Evolutionary conservation across 2,888 invertebrate species (phyloP).

Genomic region (Dryomyza anilis): DNA sequence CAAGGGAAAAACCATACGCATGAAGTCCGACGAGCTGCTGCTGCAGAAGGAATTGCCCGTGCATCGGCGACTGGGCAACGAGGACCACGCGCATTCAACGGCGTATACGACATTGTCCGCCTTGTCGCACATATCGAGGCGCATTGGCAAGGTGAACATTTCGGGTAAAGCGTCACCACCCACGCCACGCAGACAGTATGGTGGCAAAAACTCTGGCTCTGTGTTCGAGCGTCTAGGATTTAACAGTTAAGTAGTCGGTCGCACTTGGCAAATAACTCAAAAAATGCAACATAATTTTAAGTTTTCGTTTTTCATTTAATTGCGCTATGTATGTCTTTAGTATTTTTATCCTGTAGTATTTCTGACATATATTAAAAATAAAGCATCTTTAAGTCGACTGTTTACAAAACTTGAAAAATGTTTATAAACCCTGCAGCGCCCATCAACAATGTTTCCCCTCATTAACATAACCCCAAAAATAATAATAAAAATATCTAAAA

Average conservation of each 20-base stretch:
- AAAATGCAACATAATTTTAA: too few relatives aligned
- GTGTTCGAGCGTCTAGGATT: conserved; percentile 58
- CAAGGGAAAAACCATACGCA: conserved; percentile 48
- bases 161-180: conserved; percentile 14
- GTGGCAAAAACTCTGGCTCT: conserved; percentile 33
- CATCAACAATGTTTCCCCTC: too few relatives aligned
- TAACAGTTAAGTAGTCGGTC: conserved; percentile 44
- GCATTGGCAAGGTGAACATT: conserved; percentile 45
- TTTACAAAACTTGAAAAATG: too few relatives aligned
- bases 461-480: neutral
- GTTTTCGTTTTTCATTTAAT: too few relatives aligned
- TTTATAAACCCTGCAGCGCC: too few relatives aligned
- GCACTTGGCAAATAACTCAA: too few relatives aligned
- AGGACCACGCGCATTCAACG: too few relatives aligned
- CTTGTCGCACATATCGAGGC: conserved; percentile 40
- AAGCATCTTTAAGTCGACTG: too few relatives aligned
- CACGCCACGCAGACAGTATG: neutral
- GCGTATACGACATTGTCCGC: conserved; percentile 12
- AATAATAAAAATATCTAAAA: neutral
- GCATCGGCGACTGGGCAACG: conserved; percentile 51
- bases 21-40: conserved; percentile 57
- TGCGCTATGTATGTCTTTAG: too few relatives aligned
- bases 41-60: conserved; percentile 49
- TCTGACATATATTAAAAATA: too few relatives aligned
- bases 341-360: too few relatives aligned